Conservation (phyloP, 1,140 invertebrate genomes). For the Tetragnatha versicolor region DNA sequence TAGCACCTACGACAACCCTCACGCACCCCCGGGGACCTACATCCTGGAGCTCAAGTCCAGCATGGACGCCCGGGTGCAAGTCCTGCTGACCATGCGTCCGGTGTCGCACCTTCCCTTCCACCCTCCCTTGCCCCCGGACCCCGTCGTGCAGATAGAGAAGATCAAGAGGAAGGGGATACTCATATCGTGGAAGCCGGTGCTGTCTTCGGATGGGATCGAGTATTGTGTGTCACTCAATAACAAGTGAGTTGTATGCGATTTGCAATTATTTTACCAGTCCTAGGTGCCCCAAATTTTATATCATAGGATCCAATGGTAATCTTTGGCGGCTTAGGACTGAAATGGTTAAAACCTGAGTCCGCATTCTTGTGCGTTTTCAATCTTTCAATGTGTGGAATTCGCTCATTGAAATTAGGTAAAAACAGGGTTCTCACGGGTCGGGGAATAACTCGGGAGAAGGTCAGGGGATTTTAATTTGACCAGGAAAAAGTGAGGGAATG, state of each 20-base stretch:
- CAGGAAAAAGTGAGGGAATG: too few relatives aligned
- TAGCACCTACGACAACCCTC: constrained; percentile 54
- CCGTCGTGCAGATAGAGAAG: constrained; percentile 55
- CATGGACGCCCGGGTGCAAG: constrained; percentile 55
- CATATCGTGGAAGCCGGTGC: constrained; percentile 59
- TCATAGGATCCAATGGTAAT: background rate
- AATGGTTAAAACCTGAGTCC: too few relatives aligned
- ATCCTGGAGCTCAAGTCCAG: constrained; percentile 57
- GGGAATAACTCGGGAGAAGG: too few relatives aligned
- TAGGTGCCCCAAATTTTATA: background rate
- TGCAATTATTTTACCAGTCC: background rate
- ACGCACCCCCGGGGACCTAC: constrained; percentile 58
- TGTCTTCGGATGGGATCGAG: constrained; percentile 54
- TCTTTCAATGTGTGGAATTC: too few relatives aligned
- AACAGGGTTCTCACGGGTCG: too few relatives aligned
- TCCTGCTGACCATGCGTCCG: constrained; percentile 57
- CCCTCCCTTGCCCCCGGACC: constrained; percentile 58
- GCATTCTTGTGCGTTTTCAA: too few relatives aligned
- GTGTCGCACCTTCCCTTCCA: constrained; percentile 38
- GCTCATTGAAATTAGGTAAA: too few relatives aligned
- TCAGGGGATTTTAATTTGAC: too few relatives aligned
- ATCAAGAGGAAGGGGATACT: constrained; percentile 49
- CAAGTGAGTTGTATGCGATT: constrained; percentile 1
- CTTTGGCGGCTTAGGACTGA: too few relatives aligned
- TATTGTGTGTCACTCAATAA: constrained; percentile 61